phyloP scores from a whole-genome alignment of 1,140 invertebrate genomes.

The Heliconius hewitsoni region DNA sequence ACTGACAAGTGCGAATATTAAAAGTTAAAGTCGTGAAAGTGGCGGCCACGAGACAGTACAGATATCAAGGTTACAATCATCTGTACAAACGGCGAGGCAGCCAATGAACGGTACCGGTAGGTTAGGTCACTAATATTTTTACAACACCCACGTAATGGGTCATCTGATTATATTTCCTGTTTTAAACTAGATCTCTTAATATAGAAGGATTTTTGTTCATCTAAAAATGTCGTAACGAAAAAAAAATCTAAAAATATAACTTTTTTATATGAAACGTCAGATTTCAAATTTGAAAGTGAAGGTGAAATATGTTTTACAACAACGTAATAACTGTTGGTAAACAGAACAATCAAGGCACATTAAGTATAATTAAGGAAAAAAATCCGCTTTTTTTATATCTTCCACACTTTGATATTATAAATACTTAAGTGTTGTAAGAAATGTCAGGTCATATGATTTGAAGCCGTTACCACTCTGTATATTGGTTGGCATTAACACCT shows the following conservation, averaged over 20 bases:
- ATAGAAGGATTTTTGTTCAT: background rate
- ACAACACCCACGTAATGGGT: slow-evolving; percentile 19
- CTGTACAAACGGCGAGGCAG: slow-evolving; percentile 11
- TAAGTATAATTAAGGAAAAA: too few species aligned
- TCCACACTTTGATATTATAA: too few species aligned
- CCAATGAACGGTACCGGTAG: slow-evolving; percentile 13
- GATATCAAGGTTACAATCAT: slow-evolving; percentile 32
- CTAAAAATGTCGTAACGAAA: background rate
- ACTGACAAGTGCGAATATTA: background rate
- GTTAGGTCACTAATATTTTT: slow-evolving; percentile 36
- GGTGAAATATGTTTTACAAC: too few species aligned
- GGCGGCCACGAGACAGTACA: slow-evolving; percentile 23
- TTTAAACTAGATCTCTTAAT: slow-evolving; percentile 9
- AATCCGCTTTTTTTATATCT: too few species aligned
- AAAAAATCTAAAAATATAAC: too few species aligned
- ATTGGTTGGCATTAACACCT: background rate
- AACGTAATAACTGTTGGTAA: too few species aligned
- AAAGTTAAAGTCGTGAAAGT: slow-evolving; percentile 22
- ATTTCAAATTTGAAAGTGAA: too few species aligned
- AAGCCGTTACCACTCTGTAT: background rate
- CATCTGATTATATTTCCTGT: slow-evolving; percentile 23
- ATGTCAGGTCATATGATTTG: background rate
- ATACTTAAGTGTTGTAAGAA: too few species aligned
- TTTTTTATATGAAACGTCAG: too few species aligned
- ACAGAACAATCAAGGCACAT: too few species aligned